Evolutionary conservation across 2,113 vertebrate genomes (phyloP).

Genomic region (Indicator maculatus): DNA sequence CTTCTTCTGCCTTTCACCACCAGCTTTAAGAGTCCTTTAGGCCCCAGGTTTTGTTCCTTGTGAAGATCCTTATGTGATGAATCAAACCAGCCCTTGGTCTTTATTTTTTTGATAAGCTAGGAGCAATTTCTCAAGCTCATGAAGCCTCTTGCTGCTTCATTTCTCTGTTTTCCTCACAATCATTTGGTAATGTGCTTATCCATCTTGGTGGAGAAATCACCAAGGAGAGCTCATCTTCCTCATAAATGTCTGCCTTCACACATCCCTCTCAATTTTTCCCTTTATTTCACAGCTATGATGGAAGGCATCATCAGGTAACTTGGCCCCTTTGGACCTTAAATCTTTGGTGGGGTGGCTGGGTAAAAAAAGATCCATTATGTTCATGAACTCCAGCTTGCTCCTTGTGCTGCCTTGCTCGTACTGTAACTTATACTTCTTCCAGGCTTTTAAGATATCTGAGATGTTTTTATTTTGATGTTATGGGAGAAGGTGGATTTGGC

Average conservation of each 20-base stretch:
- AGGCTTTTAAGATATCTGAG: background rate
- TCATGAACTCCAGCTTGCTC: background rate
- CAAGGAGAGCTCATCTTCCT: background rate
- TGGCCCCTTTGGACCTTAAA: background rate
- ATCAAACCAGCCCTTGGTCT: accelerated
- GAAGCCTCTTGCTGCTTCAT: background rate
- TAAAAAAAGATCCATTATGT: background rate
- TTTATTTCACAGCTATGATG: background rate
- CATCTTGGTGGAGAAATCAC: too few species aligned
- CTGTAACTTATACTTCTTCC: background rate
- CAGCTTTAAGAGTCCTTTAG: background rate
- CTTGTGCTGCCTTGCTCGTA: background rate
- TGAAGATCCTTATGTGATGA: accelerated
- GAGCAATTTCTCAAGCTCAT: background rate
- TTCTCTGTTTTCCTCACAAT: background rate
- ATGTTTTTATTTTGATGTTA: background rate
- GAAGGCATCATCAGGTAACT: background rate
- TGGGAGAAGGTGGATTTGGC: background rate
- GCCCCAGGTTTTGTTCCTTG: background rate
- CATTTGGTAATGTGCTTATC: too few species aligned
- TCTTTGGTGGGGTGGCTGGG: background rate
- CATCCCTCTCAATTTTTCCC: background rate
- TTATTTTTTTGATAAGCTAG: background rate
- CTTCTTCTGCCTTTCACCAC: background rate
- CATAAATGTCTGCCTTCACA: background rate